These are phyloP conservation scores for Ivindomyrus marchei DNA, from an alignment of 2,113 vertebrate genomes.

Conservation along the genomic window DNA sequence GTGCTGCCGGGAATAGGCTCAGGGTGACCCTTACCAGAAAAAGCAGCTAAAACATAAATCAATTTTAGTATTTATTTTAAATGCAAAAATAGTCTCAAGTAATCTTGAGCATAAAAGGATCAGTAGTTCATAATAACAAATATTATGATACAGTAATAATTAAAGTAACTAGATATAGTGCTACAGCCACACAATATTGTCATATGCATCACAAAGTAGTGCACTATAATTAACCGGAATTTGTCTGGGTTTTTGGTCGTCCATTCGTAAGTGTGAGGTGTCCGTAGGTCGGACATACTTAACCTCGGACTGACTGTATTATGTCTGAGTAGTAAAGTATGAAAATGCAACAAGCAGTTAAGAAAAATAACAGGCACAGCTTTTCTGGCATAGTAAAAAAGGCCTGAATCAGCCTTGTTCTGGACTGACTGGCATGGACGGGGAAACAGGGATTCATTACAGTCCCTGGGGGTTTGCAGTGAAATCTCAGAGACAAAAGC, in stretches of 20 bases:
- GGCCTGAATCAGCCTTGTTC: not conserved
- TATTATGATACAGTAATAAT: not conserved
- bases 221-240: not conserved
- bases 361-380: not conserved
- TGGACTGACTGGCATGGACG: not conserved
- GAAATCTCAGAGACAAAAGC: not conserved
- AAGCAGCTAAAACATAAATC: not conserved
- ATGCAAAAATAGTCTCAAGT: not conserved
- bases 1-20: not conserved
- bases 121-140: not conserved
- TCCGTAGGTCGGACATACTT: not conserved
- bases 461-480: not conserved
- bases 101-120: not conserved
- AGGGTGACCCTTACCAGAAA: not conserved
- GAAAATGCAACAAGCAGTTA: not conserved
- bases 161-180: not conserved
- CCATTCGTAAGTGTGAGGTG: not conserved
- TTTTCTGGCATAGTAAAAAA: not conserved
- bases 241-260: not conserved
- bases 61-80: not conserved
- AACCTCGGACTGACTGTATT: not conserved
- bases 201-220: not conserved
- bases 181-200: not conserved
- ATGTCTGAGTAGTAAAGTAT: not conserved
- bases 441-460: not conserved